A percentile compares a stretch with the other conserved stretches of the same genome.
Evolutionary conservation across 1,140 invertebrate genomes (phyloP).

Genomic region (Holotrichia oblita): DNA sequence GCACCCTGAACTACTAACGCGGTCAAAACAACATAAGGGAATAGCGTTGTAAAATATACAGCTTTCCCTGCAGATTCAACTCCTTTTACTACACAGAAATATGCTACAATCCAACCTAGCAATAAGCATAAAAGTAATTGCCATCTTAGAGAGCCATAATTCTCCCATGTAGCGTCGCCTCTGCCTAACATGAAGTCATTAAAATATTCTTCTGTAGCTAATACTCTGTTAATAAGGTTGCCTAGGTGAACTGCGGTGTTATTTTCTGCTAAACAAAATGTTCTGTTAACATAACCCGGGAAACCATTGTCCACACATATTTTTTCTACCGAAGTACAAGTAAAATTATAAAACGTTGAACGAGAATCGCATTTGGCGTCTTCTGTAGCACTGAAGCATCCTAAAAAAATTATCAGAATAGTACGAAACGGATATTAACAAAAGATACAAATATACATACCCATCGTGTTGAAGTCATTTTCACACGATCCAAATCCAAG

Average conservation of each 20-base stretch:
- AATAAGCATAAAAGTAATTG: conserved; percentile 76
- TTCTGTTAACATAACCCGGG: conserved; percentile 59
- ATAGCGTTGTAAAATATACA: conserved; percentile 78
- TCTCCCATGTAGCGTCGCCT: conserved; percentile 67
- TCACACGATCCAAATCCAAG: conserved; percentile 78
- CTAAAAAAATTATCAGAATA: conserved; percentile 43
- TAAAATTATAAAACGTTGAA: conserved; percentile 63
- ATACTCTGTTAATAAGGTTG: conserved; percentile 55
- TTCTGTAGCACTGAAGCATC: conserved; percentile 54
- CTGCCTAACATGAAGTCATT: conserved; percentile 70
- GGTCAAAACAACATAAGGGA: conserved; percentile 81
- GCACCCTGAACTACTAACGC: conserved; percentile 73
- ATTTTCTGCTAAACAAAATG: conserved; percentile 60
- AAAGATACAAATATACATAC: conserved; percentile 55
- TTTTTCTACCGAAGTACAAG: conserved; percentile 62
- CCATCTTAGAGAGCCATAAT: conserved; percentile 76
- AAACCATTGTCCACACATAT: conserved; percentile 62
- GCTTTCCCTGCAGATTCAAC: conserved; percentile 85
- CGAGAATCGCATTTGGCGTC: conserved; percentile 57
- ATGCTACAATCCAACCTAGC: conserved; percentile 78
- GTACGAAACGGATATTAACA: not conserved
- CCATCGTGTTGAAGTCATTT: conserved; percentile 74
- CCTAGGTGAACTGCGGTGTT: conserved; percentile 56
- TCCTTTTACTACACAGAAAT: conserved; percentile 75
- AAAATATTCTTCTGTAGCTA: conserved; percentile 65